A percentile compares a stretch with the other conserved stretches of the same genome.
phyloP scores from a whole-genome alignment of 2,888 invertebrate species.

The Nipponacmea schrenckii region DNA sequence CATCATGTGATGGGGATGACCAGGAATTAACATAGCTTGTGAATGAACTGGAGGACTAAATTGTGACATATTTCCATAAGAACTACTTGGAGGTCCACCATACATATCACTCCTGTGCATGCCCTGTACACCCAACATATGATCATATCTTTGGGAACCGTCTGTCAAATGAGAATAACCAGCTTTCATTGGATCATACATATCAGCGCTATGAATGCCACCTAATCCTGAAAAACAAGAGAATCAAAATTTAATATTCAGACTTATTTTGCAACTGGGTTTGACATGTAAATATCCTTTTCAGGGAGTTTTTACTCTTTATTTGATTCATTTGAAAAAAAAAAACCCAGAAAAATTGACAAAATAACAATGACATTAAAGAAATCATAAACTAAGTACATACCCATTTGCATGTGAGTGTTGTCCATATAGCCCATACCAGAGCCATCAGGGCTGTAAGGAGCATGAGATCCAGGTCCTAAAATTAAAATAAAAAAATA shows the following conservation, averaged over 20 bases:
- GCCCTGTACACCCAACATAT: slow-evolving; percentile 50
- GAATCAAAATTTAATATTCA: neutral
- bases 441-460: slow-evolving; percentile 88
- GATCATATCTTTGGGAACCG: slow-evolving; percentile 54
- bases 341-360: no score
- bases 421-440: slow-evolving; percentile 97
- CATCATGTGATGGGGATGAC: slow-evolving; percentile 70
- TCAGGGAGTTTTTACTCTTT: no score
- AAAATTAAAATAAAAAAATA: slow-evolving; percentile 25
- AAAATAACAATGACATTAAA: no score
- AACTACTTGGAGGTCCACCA: slow-evolving; percentile 60
- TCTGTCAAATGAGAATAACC: slow-evolving; percentile 59
- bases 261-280: no score
- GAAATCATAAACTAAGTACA: slow-evolving; percentile 26
- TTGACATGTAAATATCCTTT: no score
- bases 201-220: slow-evolving; percentile 57
- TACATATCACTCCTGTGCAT: slow-evolving; percentile 65
- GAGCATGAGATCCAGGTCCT: slow-evolving; percentile 58
- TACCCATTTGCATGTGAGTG: slow-evolving; percentile 73
- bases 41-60: slow-evolving; percentile 68
- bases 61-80: slow-evolving; percentile 69
- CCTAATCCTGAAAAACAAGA: slow-evolving; percentile 47
- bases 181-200: slow-evolving; percentile 63
- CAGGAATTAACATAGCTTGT: slow-evolving; percentile 70
- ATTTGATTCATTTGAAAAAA: no score